phyloP scores from a whole-genome alignment of 2,888 invertebrate genomes.

The Corythucha ciliata region DNA sequence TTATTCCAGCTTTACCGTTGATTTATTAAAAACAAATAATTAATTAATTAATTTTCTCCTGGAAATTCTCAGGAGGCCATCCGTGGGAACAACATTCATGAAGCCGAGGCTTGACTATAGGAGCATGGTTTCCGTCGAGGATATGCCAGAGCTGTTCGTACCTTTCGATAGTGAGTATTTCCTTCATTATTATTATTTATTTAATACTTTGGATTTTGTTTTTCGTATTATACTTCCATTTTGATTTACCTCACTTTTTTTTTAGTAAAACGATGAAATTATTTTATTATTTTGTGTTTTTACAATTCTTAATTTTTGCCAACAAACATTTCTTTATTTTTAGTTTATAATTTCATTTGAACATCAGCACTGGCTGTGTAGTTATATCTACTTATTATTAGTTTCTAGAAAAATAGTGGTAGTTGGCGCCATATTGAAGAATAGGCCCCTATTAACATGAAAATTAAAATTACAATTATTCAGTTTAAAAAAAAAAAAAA shows the following conservation, averaged over 20 bases:
- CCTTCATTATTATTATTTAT: no score
- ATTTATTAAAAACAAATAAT: not conserved
- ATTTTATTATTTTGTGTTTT: not conserved
- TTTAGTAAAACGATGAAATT: not conserved
- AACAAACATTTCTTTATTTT: not conserved
- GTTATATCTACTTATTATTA: constrained; percentile 23
- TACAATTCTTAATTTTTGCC: constrained; percentile 1
- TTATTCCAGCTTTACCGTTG: not conserved
- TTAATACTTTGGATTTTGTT: constrained; percentile 4
- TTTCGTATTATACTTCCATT: constrained; percentile 14
- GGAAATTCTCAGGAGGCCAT: constrained; percentile 56
- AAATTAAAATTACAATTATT: not conserved
- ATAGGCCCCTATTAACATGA: constrained; percentile 23
- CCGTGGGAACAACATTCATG: constrained; percentile 69
- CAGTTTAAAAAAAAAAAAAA: not conserved
- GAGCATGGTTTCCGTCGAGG: constrained; percentile 88
- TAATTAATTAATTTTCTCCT: no score
- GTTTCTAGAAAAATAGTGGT: constrained; percentile 25
- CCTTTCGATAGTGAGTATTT: constrained; percentile 80
- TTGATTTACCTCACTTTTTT: constrained; percentile 7
- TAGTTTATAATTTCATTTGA: constrained; percentile 11
- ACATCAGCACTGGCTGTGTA: constrained; percentile 31
- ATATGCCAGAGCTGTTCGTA: constrained; percentile 90
- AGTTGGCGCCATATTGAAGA: no score
- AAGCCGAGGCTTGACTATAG: constrained; percentile 79